These are phyloP conservation scores for Grantiella picta DNA, from an alignment of 2,113 vertebrate genomes.

Conservation along the genomic window DNA sequence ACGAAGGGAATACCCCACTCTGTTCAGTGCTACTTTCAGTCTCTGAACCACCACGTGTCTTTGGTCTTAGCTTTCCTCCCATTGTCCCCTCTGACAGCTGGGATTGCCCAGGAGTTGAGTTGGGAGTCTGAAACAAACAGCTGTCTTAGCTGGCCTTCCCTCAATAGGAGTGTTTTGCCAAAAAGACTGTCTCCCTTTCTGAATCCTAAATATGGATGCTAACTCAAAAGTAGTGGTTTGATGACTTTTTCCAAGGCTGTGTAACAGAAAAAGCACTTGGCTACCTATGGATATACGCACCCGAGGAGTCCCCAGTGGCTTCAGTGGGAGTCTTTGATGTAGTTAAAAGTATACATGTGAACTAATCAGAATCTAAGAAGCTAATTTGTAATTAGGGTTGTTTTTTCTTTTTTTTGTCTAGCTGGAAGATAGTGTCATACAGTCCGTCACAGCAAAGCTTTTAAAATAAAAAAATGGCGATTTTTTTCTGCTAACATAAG, in stretches of 20 bases:
- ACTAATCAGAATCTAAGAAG: neutral
- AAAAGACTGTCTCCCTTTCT: neutral
- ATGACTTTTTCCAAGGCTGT: neutral
- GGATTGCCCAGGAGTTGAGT: neutral
- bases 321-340: neutral
- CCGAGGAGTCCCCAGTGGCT: rapidly evolving
- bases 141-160: neutral
- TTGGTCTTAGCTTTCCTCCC: neutral
- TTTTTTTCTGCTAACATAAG: neutral
- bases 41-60: neutral
- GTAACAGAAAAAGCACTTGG: neutral
- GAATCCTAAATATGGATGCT: neutral
- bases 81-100: neutral
- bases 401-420: neutral
- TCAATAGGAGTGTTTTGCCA: neutral
- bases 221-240: neutral
- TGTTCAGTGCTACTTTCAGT: neutral
- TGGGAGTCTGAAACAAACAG: neutral
- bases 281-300: neutral
- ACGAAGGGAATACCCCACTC: neutral
- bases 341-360: neutral
- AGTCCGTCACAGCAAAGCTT: neutral
- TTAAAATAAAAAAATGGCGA: neutral
- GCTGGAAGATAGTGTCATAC: neutral
- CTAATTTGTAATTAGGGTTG: neutral